Evolutionary conservation across 2,888 invertebrate species (phyloP), one percentile per base, ranked within the genome.

Genomic region (Fabriciana adippe): DNA sequence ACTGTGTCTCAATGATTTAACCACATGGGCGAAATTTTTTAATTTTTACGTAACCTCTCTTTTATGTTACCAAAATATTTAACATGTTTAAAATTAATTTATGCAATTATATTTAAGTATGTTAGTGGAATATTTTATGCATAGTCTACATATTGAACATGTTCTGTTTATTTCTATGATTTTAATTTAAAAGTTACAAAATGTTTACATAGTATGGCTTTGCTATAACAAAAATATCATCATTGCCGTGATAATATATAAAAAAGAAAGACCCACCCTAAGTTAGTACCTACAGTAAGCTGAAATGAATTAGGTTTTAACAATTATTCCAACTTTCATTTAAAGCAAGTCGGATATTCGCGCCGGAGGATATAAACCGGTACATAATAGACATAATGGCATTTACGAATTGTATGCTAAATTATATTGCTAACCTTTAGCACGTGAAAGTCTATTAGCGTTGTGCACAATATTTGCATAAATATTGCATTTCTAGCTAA

Each of bases 381-480:
- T 56, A 21, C n/a, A 41, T 41, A 26, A 50, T 6, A 16, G 31
- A 11, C 15, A 35, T 57, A 64, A 51, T 55, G 21, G 35, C 50
- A 45, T 53, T 47, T 57, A 21, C 51, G n/a, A 53, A 65, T 59
- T 59, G 31, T 53, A 54, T 47, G 31, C 15, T 54, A 65, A 59
- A 54, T 61, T 50, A 35, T 31, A 48, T 54, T 48, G 6, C 18
- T 55, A 47, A 55, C 60, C 35, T 53, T 53, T 45, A 59, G n/a
- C 48, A 62, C 16, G 62, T 45, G 51, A 67, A 56, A 56, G 62
- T 62, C 55, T 41, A 53, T 64, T 47, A 60, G 35, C 41, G 48
- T 55, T 54, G 63, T 56, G 55, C 18, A 54, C 15, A 62, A 65
- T 57, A 69, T 71, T 71, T 69, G 66, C 69, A 69, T 67, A 65